A percentile compares a stretch with the other conserved stretches of the same genome.
phyloP scores from a whole-genome alignment of 2,888 invertebrate genomes.

The Rhamphomyia laevipes region DNA sequence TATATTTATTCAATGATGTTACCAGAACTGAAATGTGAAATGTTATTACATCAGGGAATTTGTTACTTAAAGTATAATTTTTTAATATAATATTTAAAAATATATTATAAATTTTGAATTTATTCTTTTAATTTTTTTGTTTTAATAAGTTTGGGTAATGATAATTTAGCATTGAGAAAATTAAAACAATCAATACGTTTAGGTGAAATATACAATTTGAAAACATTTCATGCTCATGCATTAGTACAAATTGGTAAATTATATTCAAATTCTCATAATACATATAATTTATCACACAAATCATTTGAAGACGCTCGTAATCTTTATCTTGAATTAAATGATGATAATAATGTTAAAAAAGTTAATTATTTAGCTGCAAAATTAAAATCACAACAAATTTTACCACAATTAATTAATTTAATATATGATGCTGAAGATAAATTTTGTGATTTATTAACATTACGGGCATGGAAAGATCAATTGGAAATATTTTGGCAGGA shows the following conservation, averaged over 20 bases:
- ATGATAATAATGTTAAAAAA: constrained; percentile 1
- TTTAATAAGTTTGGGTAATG: constrained; percentile 2
- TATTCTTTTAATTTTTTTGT: no score
- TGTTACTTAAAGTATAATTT: constrained; percentile 10
- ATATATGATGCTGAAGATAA: neutral
- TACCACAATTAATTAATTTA: neutral
- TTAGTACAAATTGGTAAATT: constrained; percentile 12
- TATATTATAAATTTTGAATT: no score
- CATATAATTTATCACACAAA: constrained; percentile 1
- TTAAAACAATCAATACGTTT: constrained; percentile 8
- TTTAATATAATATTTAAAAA: neutral
- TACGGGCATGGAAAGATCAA: neutral
- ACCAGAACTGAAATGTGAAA: constrained; percentile 10
- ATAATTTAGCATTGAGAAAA: constrained; percentile 6
- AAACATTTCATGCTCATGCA: constrained; percentile 5
- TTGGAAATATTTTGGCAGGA: neutral
- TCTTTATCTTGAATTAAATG: constrained; percentile 4
- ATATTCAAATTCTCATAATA: constrained; percentile 4
- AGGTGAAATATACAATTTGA: constrained; percentile 7
- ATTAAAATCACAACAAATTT: constrained; percentile 2
- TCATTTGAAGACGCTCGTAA: constrained; percentile 3
- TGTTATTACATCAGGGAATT: constrained; percentile 11
- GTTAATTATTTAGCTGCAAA: constrained; percentile 7
- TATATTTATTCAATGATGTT: neutral
- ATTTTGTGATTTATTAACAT: neutral